phyloP scores from a whole-genome alignment of 2,888 invertebrate species.

The Epinotia brunnichana region DNA sequence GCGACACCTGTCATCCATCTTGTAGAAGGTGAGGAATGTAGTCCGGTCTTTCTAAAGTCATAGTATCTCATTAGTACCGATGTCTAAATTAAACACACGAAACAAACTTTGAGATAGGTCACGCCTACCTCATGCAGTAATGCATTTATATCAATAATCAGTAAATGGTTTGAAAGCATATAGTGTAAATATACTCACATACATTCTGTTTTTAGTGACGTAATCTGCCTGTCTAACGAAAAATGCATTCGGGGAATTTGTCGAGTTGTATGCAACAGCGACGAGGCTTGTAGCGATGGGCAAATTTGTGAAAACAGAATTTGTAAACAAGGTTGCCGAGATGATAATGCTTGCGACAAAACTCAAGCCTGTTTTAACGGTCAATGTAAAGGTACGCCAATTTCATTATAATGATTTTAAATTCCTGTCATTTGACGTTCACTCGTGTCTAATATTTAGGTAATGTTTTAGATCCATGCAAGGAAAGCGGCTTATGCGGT shows the following conservation, averaged over 20 bases:
- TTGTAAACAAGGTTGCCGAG: constrained; percentile 93
- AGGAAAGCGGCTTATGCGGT: constrained; percentile 89
- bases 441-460: not conserved
- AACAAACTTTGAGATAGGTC: too few species aligned
- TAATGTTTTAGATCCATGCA: constrained; percentile 88
- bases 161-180: not conserved
- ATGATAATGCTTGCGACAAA: constrained; percentile 89
- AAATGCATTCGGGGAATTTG: constrained; percentile 93
- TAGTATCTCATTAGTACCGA: not conserved
- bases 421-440: not conserved
- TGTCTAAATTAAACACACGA: not conserved
- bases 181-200: not conserved
- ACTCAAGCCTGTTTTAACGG: constrained; percentile 92
- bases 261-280: constrained; percentile 93
- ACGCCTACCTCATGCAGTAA: not conserved
- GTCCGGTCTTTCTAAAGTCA: not conserved
- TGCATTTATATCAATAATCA: not conserved
- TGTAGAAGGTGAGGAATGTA: constrained; percentile 86
- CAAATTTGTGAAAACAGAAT: constrained; percentile 94
- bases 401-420: constrained; percentile 1
- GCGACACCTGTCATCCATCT: constrained; percentile 89
- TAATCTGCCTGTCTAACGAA: constrained; percentile 92
- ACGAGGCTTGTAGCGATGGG: constrained; percentile 89
- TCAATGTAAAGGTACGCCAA: constrained; percentile 87
- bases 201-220: constrained; percentile 84